Evolutionary conservation across 2,888 invertebrate species (phyloP).

Genomic region (Hyposoter didymator): DNA sequence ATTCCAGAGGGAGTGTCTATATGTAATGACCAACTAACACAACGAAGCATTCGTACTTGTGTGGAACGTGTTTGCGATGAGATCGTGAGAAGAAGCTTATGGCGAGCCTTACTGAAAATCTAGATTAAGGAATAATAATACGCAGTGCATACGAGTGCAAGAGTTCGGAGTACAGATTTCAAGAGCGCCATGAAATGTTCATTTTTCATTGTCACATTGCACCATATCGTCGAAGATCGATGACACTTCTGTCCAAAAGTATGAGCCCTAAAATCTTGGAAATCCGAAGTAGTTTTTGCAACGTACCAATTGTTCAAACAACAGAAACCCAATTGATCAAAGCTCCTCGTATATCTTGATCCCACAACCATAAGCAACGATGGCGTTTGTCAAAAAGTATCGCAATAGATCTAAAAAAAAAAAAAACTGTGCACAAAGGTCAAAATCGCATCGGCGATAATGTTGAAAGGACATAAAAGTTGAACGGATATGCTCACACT

Average conservation of each 20-base stretch:
- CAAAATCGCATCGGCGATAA: constrained; percentile 24
- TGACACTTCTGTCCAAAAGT: too few relatives aligned
- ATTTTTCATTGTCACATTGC: neutral
- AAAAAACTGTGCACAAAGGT: constrained; percentile 8
- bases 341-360: neutral
- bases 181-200: constrained; percentile 1
- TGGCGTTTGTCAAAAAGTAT: constrained; percentile 2
- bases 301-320: neutral
- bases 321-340: neutral
- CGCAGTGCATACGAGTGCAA: constrained; percentile 30
- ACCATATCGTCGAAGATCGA: too few relatives aligned
- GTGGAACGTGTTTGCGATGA: constrained; percentile 74
- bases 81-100: constrained; percentile 77
- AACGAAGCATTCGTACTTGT: constrained; percentile 16
- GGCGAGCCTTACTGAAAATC: constrained; percentile 76
- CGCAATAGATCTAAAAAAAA: neutral
- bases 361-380: neutral
- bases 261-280: neutral
- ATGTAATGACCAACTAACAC: constrained; percentile 26
- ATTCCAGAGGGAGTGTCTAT: constrained; percentile 20
- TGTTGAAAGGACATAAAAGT: constrained; percentile 44
- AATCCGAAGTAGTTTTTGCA: neutral
- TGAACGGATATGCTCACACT: constrained; percentile 42
- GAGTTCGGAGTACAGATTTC: constrained; percentile 45
- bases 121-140: constrained; percentile 77